Evolutionary conservation across 2,113 vertebrate species (phyloP).

Genomic region (Xiphophorus maculatus): DNA sequence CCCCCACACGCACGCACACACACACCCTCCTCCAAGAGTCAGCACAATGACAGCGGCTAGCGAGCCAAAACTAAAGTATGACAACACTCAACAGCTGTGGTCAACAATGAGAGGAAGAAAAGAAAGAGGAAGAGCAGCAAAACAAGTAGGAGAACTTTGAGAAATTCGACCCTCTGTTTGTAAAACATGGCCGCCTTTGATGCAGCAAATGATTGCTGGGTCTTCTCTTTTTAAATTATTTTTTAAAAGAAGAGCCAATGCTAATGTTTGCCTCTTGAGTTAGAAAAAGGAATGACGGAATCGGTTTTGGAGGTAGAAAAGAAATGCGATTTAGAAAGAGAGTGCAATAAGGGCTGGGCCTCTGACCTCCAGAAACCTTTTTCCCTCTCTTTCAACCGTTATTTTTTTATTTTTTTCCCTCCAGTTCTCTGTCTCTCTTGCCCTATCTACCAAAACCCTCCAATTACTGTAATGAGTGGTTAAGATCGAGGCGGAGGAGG

Average conservation of each 20-base stretch:
- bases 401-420: constrained; percentile 19
- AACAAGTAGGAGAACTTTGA: constrained; percentile 20
- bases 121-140: constrained; percentile 10
- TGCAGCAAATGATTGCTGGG: constrained; percentile 45
- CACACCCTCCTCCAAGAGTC: neutral
- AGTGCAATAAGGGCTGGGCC: constrained; percentile 45
- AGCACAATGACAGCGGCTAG: constrained; percentile 38
- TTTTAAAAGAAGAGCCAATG: constrained; percentile 50
- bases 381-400: constrained; percentile 33
- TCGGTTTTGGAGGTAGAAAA: constrained; percentile 17
- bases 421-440: constrained; percentile 36
- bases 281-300: constrained; percentile 43
- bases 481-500: constrained; percentile 52
- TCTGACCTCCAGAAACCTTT: constrained; percentile 69
- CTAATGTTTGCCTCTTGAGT: constrained; percentile 51
- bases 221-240: constrained; percentile 2
- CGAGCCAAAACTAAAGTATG: constrained; percentile 26
- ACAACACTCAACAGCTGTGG: constrained; percentile 60
- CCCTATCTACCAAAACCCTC: constrained; percentile 70
- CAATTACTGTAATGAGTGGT: constrained; percentile 80
- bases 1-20: neutral
- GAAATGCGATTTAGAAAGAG: constrained; percentile 20
- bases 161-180: constrained; percentile 42
- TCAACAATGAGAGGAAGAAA: constrained; percentile 34
- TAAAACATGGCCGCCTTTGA: constrained; percentile 56